Conservation (phyloP, 2,113 vertebrate genomes). For the Zapus hudsonius region DNA sequence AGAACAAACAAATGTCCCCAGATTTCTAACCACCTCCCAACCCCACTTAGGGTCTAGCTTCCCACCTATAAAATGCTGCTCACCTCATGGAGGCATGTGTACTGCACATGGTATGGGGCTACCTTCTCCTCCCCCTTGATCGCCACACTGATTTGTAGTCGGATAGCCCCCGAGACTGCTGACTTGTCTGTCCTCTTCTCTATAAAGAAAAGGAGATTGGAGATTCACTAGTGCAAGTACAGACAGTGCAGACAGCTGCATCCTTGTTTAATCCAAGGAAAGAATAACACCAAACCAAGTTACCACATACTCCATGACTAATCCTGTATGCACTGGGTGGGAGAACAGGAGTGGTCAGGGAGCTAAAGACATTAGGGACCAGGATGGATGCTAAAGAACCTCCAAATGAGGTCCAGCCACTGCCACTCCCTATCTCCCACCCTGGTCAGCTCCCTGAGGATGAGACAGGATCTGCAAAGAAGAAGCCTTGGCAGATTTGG, state of each 20-base stretch:
- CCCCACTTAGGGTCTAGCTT: neutral
- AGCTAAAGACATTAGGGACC: neutral
- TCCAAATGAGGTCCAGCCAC: neutral
- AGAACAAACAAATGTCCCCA: neutral
- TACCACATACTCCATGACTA: neutral
- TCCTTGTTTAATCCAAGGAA: neutral
- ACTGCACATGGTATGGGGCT: slow-evolving; percentile 96
- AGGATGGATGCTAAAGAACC: neutral
- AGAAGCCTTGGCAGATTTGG: neutral
- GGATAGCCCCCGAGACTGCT: slow-evolving; percentile 96
- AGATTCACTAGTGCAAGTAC: slow-evolving; percentile 45
- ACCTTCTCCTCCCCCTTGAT: slow-evolving; percentile 99
- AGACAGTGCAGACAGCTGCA: neutral
- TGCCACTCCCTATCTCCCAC: neutral
- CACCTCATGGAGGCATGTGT: slow-evolving; percentile 98
- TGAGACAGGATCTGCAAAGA: neutral
- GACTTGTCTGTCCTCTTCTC: slow-evolving; percentile 99
- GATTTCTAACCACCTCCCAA: slow-evolving; percentile 21
- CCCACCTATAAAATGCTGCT: slow-evolving; percentile 46
- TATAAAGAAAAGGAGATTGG: slow-evolving; percentile 80
- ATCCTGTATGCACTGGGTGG: neutral
- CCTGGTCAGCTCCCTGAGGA: neutral
- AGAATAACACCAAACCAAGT: neutral
- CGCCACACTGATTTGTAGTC: slow-evolving; percentile 96
- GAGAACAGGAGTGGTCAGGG: neutral